Conservation (phyloP, 1,140 invertebrate genomes). For the Drosophila pandora region DNA sequence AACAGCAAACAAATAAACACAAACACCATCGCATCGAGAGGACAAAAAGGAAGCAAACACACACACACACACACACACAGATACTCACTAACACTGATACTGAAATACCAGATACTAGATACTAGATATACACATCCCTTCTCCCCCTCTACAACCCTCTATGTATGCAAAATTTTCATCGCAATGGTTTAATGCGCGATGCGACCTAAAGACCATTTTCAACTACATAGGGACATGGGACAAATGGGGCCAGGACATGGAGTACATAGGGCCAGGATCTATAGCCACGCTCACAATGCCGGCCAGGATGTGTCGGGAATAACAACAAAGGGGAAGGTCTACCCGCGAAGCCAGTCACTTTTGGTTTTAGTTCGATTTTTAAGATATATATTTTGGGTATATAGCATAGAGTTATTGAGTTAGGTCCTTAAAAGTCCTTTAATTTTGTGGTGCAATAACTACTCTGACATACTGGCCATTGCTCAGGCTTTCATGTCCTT, state of each 20-base stretch:
- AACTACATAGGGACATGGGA: constrained; percentile 51
- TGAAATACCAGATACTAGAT: not conserved
- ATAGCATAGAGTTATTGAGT: not conserved
- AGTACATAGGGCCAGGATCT: constrained; percentile 1
- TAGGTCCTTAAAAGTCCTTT: too few species aligned
- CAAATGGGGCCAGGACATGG: constrained; percentile 45
- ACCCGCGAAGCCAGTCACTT: constrained; percentile 40
- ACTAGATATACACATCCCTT: not conserved
- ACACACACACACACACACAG: not conserved
- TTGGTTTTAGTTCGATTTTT: constrained; percentile 77
- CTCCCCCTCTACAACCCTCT: too few species aligned
- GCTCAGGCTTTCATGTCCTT: constrained; percentile 11
- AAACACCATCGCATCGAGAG: constrained; percentile 12
- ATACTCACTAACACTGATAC: constrained; percentile 5
- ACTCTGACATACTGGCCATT: constrained; percentile 35
- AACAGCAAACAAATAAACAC: constrained; percentile 69
- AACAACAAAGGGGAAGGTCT: constrained; percentile 23
- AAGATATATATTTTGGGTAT: constrained; percentile 39
- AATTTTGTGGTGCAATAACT: not conserved
- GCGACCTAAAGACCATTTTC: constrained; percentile 73
- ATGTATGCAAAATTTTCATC: constrained; percentile 50
- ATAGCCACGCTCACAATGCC: not conserved
- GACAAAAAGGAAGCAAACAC: constrained; percentile 12
- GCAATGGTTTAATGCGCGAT: constrained; percentile 73
- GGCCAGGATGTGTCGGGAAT: constrained; percentile 17